Evolutionary conservation across 2,888 invertebrate species (phyloP).

Genomic region (Leptopilina syphax): DNA sequence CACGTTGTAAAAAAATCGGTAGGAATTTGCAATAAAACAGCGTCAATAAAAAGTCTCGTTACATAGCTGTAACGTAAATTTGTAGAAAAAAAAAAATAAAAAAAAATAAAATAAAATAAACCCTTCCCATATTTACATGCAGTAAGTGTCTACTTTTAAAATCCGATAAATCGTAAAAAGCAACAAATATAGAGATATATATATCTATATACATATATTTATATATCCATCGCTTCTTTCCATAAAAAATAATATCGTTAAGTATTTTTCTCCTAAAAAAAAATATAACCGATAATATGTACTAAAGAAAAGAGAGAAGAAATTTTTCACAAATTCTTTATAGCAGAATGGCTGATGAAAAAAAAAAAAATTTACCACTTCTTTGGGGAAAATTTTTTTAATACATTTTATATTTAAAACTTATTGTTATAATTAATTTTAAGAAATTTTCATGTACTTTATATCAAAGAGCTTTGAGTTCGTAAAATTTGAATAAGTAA

Average conservation of each 20-base stretch:
- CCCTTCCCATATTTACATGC: background rate
- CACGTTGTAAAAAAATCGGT: slow-evolving; percentile 17
- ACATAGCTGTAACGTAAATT: slow-evolving; percentile 3
- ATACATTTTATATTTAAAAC: no score
- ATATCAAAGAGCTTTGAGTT: no score
- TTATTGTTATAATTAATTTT: no score
- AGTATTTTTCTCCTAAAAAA: background rate
- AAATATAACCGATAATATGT: background rate
- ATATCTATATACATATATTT: background rate
- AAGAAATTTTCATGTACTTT: no score
- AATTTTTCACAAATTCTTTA: no score
- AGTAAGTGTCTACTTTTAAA: slow-evolving; percentile 1
- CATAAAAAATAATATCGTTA: slow-evolving; percentile 2
- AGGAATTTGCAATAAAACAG: background rate
- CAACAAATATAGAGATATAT: background rate
- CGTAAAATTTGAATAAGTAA: no score
- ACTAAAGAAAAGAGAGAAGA: no score
- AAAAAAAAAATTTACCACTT: no score
- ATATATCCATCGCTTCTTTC: background rate
- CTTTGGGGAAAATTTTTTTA: no score
- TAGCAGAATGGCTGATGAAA: no score
- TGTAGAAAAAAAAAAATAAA: background rate
- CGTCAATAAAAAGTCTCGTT: background rate
- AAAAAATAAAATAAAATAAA: slow-evolving; percentile 16
- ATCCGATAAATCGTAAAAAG: slow-evolving; percentile 10